Evolutionary conservation across 2,113 vertebrate genomes (phyloP), one percentile per base, ranked within the genome.

Genomic region (Arvicanthis niloticus): DNA sequence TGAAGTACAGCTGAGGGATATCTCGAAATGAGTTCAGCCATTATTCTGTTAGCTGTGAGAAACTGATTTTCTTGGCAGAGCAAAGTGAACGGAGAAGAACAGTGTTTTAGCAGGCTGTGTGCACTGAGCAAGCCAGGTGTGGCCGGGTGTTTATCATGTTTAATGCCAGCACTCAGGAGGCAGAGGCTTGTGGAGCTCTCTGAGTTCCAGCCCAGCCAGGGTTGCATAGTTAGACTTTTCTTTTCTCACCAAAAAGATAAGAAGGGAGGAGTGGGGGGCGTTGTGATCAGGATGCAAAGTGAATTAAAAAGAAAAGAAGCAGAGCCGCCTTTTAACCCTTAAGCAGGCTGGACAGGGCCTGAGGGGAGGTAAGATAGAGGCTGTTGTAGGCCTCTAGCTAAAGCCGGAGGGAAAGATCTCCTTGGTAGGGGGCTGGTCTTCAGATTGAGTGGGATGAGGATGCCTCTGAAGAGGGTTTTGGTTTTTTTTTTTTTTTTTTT

Each of bases 261-360:
- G 31, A 16, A 16, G 6, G 5, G 13, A 5, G 67, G 31, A 15
- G 31, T 2, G 0, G 5, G 5, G 31, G 67, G 13, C 5, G 10
- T 3, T 65, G 67, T 68, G 31, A 34, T 16, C 67, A 12, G 31
- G 31, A 37, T 68, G 31, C 34, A 16, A 68, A 37, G 65, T 67
- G 29, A 31, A 67, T 67, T 65, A 67, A 12, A 67, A 31, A 67
- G 11, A 11, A 67, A 31, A 67, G 26, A 31, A 12, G 72, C 72
- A 42, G 42, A 48, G 13, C 26, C 7, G 26, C 26, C 75, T 31
- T 26, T 26, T 48, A 16, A 48, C 24, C 45, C 45, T 29, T 34
- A 51, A 11, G 24, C 34, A 45, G 26, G 29, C 45, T 31, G 26
- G 45, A 34, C 8, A 31, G 45, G 26, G 7, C 26, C 5, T 15